These are phyloP conservation scores for Melitaea cinxia DNA, from an alignment of 1,140 invertebrate species.

Conservation along the genomic window DNA sequence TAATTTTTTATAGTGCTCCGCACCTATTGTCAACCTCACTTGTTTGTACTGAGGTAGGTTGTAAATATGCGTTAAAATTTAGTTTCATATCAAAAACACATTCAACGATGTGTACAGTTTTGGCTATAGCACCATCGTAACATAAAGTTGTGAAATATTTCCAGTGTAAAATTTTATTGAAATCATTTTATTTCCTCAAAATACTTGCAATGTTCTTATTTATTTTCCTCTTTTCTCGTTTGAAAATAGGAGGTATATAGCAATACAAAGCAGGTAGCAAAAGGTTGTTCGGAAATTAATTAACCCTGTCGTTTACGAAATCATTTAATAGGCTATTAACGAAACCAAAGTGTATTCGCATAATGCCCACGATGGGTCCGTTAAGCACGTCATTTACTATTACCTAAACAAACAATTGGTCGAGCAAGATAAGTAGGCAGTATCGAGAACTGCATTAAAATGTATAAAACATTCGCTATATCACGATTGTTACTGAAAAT, in stretches of 20 bases:
- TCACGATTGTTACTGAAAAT: constrained; percentile 1
- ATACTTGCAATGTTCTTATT: no score
- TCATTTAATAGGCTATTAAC: constrained; percentile 69
- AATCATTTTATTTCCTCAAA: no score
- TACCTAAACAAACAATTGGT: constrained; percentile 76
- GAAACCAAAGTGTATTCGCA: constrained; percentile 54
- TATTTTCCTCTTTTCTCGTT: no score
- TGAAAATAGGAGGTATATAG: no score
- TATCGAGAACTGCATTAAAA: constrained; percentile 12
- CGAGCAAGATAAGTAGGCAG: constrained; percentile 54
- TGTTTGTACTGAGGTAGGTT: constrained; percentile 52
- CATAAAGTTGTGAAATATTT: constrained; percentile 19
- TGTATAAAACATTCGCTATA: constrained; percentile 16
- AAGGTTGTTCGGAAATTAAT: constrained; percentile 50
- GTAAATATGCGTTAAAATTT: constrained; percentile 49
- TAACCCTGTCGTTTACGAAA: constrained; percentile 55
- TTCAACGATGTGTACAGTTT: constrained; percentile 29
- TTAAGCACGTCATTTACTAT: constrained; percentile 52
- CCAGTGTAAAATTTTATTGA: not conserved
- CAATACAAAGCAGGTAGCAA: not conserved
- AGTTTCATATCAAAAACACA: constrained; percentile 40
- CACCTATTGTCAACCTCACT: constrained; percentile 59
- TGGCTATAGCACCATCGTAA: constrained; percentile 3
- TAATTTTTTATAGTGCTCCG: constrained; percentile 71
- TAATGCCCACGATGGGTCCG: constrained; percentile 48